phyloP scores from a whole-genome alignment of 2,113 vertebrate genomes.

The Callaeas wilsoni region DNA sequence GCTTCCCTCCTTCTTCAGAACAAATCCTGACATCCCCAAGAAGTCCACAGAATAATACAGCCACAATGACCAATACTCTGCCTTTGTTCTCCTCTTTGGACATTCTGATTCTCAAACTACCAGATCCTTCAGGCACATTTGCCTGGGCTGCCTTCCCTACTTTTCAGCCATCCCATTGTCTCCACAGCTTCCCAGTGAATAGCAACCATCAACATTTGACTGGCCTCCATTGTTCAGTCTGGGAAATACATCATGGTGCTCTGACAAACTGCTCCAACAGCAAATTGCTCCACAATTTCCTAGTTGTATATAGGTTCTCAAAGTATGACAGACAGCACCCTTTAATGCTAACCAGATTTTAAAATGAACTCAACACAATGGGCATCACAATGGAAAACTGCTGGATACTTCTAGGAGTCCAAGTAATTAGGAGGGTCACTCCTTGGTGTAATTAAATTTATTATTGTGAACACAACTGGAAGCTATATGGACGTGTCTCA shows the following conservation, averaged over 20 bases:
- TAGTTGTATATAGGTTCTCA: constrained; percentile 1
- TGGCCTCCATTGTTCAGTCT: constrained; percentile 35
- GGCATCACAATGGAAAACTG: constrained; percentile 20
- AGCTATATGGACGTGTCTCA: constrained; percentile 30
- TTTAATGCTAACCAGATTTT: constrained; percentile 48
- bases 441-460: constrained; percentile 2
- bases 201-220: background rate
- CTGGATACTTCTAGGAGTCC: constrained; percentile 26
- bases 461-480: constrained; percentile 44
- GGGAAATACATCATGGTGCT: constrained; percentile 12
- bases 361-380: constrained; percentile 14
- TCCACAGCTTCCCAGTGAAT: constrained; percentile 29
- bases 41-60: background rate
- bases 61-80: background rate
- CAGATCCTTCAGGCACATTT: constrained; percentile 14
- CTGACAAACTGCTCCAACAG: constrained; percentile 28
- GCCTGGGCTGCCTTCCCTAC: background rate
- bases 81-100: constrained; percentile 30
- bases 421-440: background rate
- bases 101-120: background rate
- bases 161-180: constrained; percentile 42
- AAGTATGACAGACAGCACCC: background rate
- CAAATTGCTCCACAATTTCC: constrained; percentile 15
- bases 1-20: background rate
- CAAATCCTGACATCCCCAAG: background rate